A percentile compares a stretch with the other conserved stretches of the same genome.
These are phyloP conservation scores for Sinohyriopsis cumingii DNA, from an alignment of 2,888 invertebrate genomes.

Conservation along the genomic window DNA sequence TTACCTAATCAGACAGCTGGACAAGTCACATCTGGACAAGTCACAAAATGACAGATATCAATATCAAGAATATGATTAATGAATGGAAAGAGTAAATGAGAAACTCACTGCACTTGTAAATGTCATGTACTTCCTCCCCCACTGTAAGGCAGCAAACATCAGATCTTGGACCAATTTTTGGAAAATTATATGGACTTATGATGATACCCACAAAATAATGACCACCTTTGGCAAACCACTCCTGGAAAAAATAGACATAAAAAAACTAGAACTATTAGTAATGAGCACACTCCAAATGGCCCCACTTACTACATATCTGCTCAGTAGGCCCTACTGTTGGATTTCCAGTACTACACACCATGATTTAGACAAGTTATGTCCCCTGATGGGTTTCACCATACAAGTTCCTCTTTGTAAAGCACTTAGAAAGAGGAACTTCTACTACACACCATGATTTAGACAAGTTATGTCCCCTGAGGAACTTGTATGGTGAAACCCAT, in stretches of 20 bases:
- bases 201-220: conserved; percentile 80
- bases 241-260: conserved; percentile 39
- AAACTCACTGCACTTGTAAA: conserved; percentile 54
- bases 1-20: too few relatives aligned
- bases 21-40: too few relatives aligned
- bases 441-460: too few relatives aligned
- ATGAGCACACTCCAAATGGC: neutral
- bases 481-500: neutral
- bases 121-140: conserved; percentile 42
- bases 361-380: too few relatives aligned
- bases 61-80: too few relatives aligned
- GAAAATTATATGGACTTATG: conserved; percentile 78
- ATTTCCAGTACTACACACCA: too few relatives aligned
- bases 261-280: neutral
- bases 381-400: neutral
- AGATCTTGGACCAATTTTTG: conserved; percentile 43
- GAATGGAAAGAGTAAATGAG: neutral
- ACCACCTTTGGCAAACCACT: conserved; percentile 72
- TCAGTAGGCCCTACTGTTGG: too few relatives aligned
- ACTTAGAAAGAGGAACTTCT: too few relatives aligned
- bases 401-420: too few relatives aligned
- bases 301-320: neutral
- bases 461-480: too few relatives aligned
- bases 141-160: conserved; percentile 62
- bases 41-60: too few relatives aligned